Base-by-base conservation (phyloP, 1,140 invertebrate species). In the Sitophilus oryzae region DNA sequence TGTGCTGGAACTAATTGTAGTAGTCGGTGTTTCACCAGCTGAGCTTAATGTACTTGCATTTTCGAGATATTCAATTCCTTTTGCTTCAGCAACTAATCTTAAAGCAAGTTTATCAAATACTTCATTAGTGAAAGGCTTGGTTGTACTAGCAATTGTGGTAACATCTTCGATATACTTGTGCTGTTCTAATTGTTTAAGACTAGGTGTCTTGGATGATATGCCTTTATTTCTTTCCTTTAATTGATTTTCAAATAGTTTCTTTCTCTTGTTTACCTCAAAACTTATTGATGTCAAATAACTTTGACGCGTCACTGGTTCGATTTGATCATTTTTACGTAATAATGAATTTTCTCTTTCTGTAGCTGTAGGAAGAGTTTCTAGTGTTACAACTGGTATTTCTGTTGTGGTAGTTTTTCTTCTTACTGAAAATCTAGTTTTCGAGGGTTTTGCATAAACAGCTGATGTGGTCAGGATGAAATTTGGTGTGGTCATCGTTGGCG, bases 221-320 rank as follows among this genome's bases (percentile, higher is more conserved):
- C n/a, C n/a, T n/a, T n/a, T n/a, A n/a, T n/a, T 41, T 38, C 10
- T 50, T 2, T 30, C 15, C 35, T 14, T 22, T 14, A 34, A 18
- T 0, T 18, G 15, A 46, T 15, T 46, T 59, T 69, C 64, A 18
- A 67, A 67, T 34, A 40, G 38, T 37, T 59, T 59, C 22, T 65
- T 65, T 30, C 50, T 62, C 25, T 65, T 68, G 43, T 66, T 65
- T 8, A 73, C 64, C 59, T 74, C 63, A 43, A 69, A 61, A 59
- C 69, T 73, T 2, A 72, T 70, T 0, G 70, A 73, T 15, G 72
- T 74, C 18, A 61, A 64, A 35, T 61, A 68, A 57, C 70, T 73
- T 61, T 72, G 69, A 52, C 66, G 68, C 11, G 73, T 73, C 8
- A 58, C 49, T 25, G 62, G 47, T n/a, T 53, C 46, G 44, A 42